phyloP scores from a whole-genome alignment of 1,140 invertebrate species.

The Doryteuthis pealeii region DNA sequence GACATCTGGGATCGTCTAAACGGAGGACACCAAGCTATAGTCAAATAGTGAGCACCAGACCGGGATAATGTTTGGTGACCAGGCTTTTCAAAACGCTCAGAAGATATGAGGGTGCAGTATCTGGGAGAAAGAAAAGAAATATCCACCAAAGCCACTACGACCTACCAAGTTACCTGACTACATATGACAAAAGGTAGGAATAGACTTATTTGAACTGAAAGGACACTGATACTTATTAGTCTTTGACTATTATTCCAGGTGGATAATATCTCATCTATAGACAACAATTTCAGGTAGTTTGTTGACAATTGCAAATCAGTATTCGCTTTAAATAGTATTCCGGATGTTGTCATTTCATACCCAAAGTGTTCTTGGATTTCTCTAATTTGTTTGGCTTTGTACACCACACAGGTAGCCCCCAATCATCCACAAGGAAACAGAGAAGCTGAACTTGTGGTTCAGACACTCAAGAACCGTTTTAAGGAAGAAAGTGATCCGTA shows the following conservation, averaged over 20 bases:
- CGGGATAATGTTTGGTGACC: neutral
- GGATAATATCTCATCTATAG: constrained; percentile 13
- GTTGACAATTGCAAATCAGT: constrained; percentile 25
- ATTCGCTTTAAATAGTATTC: constrained; percentile 34
- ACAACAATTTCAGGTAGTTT: constrained; percentile 8
- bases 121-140: neutral
- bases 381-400: constrained; percentile 53
- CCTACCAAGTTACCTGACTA: constrained; percentile 14
- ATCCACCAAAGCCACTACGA: constrained; percentile 21
- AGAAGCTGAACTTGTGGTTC: constrained; percentile 31
- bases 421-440: constrained; percentile 32
- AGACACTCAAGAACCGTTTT: constrained; percentile 31
- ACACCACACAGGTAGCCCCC: constrained; percentile 53
- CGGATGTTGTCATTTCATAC: constrained; percentile 28
- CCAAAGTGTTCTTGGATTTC: constrained; percentile 55
- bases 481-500: constrained; percentile 29
- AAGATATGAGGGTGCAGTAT: neutral
- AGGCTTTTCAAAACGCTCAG: neutral
- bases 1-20: neutral
- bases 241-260: constrained; percentile 32
- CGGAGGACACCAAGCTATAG: neutral
- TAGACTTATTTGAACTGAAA: constrained; percentile 26
- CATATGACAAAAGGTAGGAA: constrained; percentile 27
- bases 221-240: constrained; percentile 17
- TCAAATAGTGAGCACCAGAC: neutral